Base-by-base conservation (phyloP, 2,113 vertebrate genomes). In the Agapornis roseicollis region DNA sequence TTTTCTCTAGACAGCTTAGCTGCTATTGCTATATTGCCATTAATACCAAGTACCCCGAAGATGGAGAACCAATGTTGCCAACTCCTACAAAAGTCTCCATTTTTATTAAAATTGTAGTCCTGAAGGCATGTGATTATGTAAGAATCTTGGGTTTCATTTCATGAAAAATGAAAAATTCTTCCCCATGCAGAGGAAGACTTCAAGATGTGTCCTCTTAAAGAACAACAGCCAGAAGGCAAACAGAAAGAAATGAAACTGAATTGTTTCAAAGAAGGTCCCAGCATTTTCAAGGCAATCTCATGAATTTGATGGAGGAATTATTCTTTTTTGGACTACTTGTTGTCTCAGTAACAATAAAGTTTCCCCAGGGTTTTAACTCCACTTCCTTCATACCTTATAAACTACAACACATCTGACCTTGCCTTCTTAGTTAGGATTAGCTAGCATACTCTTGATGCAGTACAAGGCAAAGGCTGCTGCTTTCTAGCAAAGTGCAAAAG, bases 41-140 rank as follows among this genome's bases (percentile, higher is more conserved):
- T 64, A 83, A 85, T 44, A 74, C 18, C 71, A 95, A 90, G 63
- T 60, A 80, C 7, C 27, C 58, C 6, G 60, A 88, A 85, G 86
- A 86, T 24, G 11, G 72, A 95, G 90, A 93, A 66, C 35, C 7
- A 3, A 11, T 49, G 46, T n/a, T 88, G 60, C n/a, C 52, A 86
- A 41, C 56, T 44, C 49, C 37, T 50, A 44, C 29, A 64, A 29
- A 86, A 91, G 61, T 41, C 47, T 83, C 76, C 14, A 66, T 91
- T 92, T 94, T 88, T 85, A 94, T 68, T 88, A 56, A 80, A 93
- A 83, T 24, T 71, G 39, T 61, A 89, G 77, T 79, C 72, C 83
- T 84, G 52, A 55, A 95, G 92, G 85, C 83, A 95, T 53, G 39
- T 37, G 49, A 93, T 94, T 91, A 83, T 78, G 31, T 60, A 77